phyloP scores from a whole-genome alignment of 2,113 vertebrate species.

The Oryctolagus cuniculus region DNA sequence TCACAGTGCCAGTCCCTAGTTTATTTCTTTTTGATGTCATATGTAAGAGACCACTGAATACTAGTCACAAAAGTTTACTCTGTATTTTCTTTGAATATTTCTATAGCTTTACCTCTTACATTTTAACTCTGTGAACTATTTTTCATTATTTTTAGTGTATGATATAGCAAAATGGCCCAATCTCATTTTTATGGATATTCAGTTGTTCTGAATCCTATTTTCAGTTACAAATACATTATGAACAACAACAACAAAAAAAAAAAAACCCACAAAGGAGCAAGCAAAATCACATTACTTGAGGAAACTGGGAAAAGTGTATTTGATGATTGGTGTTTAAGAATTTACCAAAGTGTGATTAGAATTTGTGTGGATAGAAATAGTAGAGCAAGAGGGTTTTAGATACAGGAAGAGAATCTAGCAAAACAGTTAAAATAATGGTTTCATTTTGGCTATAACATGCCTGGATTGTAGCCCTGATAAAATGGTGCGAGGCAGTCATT shows the following conservation, averaged over 20 bases:
- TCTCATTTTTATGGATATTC: not conserved
- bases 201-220: not conserved
- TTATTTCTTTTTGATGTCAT: not conserved
- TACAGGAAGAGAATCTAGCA: not conserved
- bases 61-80: not conserved
- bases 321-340: not conserved
- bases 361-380: not conserved
- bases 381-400: not conserved
- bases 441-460: not conserved
- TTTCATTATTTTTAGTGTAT: not conserved
- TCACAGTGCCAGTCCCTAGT: too few relatives aligned
- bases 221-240: not conserved
- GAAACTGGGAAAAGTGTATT: not conserved
- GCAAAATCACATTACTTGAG: not conserved
- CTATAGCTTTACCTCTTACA: not conserved
- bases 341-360: not conserved
- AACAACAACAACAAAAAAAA: constrained; percentile 11
- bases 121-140: not conserved
- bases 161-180: not conserved
- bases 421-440: not conserved
- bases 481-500: not conserved
- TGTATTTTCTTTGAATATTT: not conserved
- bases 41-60: constrained; percentile 7
- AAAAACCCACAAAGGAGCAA: not conserved
- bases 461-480: not conserved